phyloP scores from a whole-genome alignment of 2,888 invertebrate genomes.

The Agonopterix arenella region DNA sequence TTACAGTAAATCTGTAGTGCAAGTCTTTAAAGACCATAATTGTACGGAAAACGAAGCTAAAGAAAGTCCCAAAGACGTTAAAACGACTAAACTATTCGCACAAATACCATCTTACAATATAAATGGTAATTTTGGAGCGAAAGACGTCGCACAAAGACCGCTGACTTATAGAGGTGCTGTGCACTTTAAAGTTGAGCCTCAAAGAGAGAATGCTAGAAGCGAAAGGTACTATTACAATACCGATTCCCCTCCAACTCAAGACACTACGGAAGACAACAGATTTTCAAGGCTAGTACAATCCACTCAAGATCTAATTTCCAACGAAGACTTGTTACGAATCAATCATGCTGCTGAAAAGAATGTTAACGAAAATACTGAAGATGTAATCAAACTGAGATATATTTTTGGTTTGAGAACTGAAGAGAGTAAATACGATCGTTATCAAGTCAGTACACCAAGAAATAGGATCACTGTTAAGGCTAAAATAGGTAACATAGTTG shows the following conservation, averaged over 20 bases:
- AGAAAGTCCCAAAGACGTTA: slow-evolving; percentile 27
- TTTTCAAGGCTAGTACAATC: slow-evolving; percentile 73
- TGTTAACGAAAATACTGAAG: slow-evolving; percentile 40
- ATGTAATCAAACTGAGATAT: slow-evolving; percentile 47
- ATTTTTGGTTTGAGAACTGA: slow-evolving; percentile 29
- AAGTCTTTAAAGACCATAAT: slow-evolving; percentile 61
- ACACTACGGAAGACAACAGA: slow-evolving; percentile 32
- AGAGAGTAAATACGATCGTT: slow-evolving; percentile 22
- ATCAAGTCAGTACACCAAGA: slow-evolving; percentile 19
- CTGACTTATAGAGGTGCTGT: slow-evolving; percentile 39
- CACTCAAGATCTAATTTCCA: slow-evolving; percentile 78
- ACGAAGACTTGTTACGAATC: slow-evolving; percentile 79
- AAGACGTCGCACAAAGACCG: slow-evolving; percentile 29
- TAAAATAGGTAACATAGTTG: slow-evolving; percentile 50
- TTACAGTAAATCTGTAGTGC: slow-evolving; percentile 37
- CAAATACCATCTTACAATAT: slow-evolving; percentile 37
- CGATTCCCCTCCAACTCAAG: slow-evolving; percentile 21
- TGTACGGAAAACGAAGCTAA: slow-evolving; percentile 33
- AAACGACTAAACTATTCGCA: slow-evolving; percentile 32
- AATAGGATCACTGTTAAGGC: slow-evolving; percentile 51
- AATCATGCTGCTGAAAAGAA: slow-evolving; percentile 69
- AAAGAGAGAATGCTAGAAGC: slow-evolving; percentile 40
- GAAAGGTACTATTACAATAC: slow-evolving; percentile 51
- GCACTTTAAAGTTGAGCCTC: slow-evolving; percentile 43
- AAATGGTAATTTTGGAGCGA: slow-evolving; percentile 50